Base-by-base conservation (phyloP, 2,113 vertebrate genomes). In the Tympanuchus pallidicinctus region DNA sequence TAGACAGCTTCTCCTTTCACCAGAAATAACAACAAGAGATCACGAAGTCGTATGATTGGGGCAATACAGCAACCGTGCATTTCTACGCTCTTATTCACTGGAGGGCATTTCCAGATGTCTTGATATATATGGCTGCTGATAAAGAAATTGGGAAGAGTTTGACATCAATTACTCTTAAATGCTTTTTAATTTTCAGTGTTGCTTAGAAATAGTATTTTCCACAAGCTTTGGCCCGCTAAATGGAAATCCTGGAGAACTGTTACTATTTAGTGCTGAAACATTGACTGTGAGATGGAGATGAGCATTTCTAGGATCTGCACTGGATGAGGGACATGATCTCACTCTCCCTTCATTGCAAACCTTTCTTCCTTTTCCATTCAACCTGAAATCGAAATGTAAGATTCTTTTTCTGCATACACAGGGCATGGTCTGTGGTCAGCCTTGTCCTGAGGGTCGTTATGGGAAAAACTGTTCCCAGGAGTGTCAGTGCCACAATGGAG, bases 341-440 rank as follows among this genome's bases (percentile, higher is more conserved):
- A 38, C 75, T 84, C 56, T 86, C 50, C 47, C 61, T 73, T 94
- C 56, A 12, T 83, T 85, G 24, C 28, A 94, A 19, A 32, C 6
- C 18, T 88, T 47, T 65, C 52, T 75, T 91, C 43, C 18, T 50
- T 52, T 17, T 57, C 71, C 34, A 10, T 72, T 75, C 59, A 79
- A 91, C 57, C 83, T 93, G 32, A 64, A 79, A 4, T 30, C 15
- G 8, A 54, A 54, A 30, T 54, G 65, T 85, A 47, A 67, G 59
- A 19, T 82, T 66, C 94, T 71, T 54, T 96, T 84, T 47, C 11
- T 97, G 60, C 95, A 94, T 95, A 93, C 81, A 8, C 92, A 99
- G 99, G 99, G 99, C 81, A 98, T 97, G 45, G 99, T 99, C 86
- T 99, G 99, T 96, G 99, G 99, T 45, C 99, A 99, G 94, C 99